These are phyloP conservation scores for Tenrec ecaudatus DNA, from an alignment of 2,113 vertebrate species.

Conservation along the genomic window DNA sequence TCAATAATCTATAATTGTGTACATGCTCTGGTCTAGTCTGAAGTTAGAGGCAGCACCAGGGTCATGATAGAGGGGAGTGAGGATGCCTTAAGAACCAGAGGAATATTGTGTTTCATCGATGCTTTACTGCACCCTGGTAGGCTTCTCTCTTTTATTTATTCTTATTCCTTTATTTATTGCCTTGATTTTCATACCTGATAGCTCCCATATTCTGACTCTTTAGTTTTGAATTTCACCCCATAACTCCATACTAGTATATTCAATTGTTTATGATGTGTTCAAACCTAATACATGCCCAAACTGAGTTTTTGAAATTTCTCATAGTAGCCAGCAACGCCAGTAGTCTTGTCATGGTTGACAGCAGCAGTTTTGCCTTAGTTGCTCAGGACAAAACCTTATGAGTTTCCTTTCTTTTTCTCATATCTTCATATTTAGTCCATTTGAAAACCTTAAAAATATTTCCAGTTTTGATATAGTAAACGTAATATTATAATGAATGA, in stretches of 20 bases:
- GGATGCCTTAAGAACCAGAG: too few species aligned
- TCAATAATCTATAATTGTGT: too few species aligned
- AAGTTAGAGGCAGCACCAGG: too few species aligned
- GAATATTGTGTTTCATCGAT: too few species aligned
- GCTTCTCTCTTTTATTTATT: not conserved
- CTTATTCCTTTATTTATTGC: not conserved
- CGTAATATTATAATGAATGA: not conserved
- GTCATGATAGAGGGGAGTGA: too few species aligned
- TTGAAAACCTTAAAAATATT: not conserved
- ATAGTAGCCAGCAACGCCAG: not conserved
- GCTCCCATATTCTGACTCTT: not conserved
- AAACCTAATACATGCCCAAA: not conserved
- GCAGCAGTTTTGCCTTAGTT: not conserved
- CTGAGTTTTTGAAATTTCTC: not conserved
- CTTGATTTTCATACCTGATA: not conserved
- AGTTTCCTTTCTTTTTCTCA: not conserved
- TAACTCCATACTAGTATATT: conserved; percentile 19
- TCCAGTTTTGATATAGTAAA: conserved; percentile 43
- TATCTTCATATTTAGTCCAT: not conserved
- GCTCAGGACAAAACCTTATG: not conserved
- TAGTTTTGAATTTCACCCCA: conserved; percentile 5
- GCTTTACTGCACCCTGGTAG: too few species aligned
- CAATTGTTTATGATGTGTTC: not conserved
- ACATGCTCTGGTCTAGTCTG: too few species aligned
- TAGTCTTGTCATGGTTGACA: not conserved